Conservation (phyloP, 2,797 vertebrate genomes). For the Glyptemys insculpta region DNA sequence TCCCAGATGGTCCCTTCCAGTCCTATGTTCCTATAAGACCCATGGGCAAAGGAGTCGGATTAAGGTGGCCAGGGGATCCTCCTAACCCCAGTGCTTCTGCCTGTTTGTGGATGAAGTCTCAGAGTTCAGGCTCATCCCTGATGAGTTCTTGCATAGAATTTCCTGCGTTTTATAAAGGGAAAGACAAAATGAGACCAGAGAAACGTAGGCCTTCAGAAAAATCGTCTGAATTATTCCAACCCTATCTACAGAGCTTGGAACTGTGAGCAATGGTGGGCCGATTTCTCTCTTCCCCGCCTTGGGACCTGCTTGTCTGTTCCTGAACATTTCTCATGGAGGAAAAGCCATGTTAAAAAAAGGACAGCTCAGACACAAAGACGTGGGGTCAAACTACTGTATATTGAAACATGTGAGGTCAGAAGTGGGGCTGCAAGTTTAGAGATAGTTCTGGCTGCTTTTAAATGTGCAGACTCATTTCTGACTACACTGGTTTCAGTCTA, state of each 20-base stretch:
- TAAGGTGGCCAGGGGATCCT: background rate
- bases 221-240: background rate
- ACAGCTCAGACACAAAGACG: background rate
- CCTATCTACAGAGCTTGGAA: background rate
- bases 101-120: background rate
- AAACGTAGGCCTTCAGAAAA: background rate
- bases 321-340: background rate
- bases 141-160: background rate
- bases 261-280: background rate
- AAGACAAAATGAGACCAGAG: background rate
- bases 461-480: accelerated
- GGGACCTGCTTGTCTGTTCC: background rate
- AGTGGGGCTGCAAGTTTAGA: background rate
- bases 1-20: background rate
- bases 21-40: background rate
- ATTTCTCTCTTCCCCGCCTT: background rate
- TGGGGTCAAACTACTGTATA: background rate
- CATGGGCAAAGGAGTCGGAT: background rate
- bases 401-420: background rate
- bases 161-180: background rate
- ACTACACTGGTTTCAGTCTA: accelerated
- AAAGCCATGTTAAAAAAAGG: background rate
- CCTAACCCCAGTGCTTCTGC: background rate
- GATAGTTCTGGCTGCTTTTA: background rate
- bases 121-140: background rate